phyloP scores from a whole-genome alignment of 2,797 vertebrate genomes.

The Danionella dracula region DNA sequence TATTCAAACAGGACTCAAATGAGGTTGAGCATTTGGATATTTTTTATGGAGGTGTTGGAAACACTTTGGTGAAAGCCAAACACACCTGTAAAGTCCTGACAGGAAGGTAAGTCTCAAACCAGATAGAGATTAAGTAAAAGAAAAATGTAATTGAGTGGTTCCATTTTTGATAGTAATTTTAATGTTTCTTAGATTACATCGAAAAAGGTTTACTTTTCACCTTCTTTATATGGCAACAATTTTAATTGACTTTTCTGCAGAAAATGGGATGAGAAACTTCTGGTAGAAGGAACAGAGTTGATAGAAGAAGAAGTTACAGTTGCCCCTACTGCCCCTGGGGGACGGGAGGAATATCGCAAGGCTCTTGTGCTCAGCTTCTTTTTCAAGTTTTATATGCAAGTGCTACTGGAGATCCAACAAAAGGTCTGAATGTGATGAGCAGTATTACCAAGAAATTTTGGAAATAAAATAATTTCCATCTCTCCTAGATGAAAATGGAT shows the following conservation, averaged over 20 bases:
- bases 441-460: too few species aligned
- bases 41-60: conserved; percentile 66
- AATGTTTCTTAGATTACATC: too few species aligned
- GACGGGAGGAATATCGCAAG: conserved; percentile 65
- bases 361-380: conserved; percentile 73
- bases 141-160: too few species aligned
- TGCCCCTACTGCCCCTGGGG: conserved; percentile 51
- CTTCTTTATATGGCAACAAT: too few species aligned
- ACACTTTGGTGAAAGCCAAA: conserved; percentile 49
- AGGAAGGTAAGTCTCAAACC: conserved; percentile 53
- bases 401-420: conserved; percentile 57
- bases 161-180: too few species aligned
- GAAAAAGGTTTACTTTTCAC: too few species aligned
- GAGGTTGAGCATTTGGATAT: conserved; percentile 63
- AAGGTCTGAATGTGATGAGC: conserved; percentile 22
- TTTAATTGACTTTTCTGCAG: conserved; percentile 53
- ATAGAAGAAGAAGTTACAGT: conserved; percentile 64
- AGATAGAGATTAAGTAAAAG: too few species aligned
- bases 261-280: conserved; percentile 65
- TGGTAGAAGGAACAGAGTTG: conserved; percentile 64
- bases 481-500: too few species aligned
- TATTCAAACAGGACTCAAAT: conserved; percentile 58
- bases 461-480: too few species aligned
- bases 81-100: conserved; percentile 56
- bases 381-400: conserved; percentile 76